Conservation (phyloP, 2,797 vertebrate species). For the Danio aesculapii region DNA sequence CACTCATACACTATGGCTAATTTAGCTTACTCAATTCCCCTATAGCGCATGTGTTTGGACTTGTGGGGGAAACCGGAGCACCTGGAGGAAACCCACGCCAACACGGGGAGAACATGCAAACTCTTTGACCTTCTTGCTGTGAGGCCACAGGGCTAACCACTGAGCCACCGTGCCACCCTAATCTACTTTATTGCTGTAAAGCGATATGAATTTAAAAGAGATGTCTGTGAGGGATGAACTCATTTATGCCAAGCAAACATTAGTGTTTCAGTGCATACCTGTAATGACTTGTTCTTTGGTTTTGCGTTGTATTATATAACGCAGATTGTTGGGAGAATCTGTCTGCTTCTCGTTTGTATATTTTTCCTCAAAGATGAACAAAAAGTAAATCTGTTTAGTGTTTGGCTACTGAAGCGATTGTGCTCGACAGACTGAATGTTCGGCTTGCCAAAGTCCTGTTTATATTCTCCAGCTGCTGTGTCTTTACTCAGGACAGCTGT, state of each 20-base stretch:
- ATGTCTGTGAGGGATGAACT: too few relatives aligned
- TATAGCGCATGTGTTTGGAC: too few relatives aligned
- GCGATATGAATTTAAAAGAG: too few relatives aligned
- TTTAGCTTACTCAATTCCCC: too few relatives aligned
- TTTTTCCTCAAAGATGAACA: constrained; percentile 32
- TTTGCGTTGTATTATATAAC: not conserved
- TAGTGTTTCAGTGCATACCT: not conserved
- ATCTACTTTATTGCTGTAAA: too few relatives aligned
- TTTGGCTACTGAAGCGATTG: constrained; percentile 29
- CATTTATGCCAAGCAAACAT: not conserved
- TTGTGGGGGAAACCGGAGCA: too few relatives aligned
- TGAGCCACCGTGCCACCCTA: too few relatives aligned
- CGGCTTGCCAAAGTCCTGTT: constrained; percentile 28
- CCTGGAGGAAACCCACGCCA: too few relatives aligned
- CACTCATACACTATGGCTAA: too few relatives aligned
- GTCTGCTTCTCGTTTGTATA: constrained; percentile 10
- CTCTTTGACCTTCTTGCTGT: too few relatives aligned
- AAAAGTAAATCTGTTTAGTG: constrained; percentile 39
- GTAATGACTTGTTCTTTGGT: not conserved
- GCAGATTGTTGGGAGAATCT: not conserved
- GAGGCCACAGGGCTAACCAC: too few relatives aligned
- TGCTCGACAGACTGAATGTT: constrained; percentile 16
- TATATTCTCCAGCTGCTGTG: constrained; percentile 36
- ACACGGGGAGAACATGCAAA: too few relatives aligned
- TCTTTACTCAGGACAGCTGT: not conserved